A percentile compares a stretch with the other conserved stretches of the same genome.
Evolutionary conservation across 2,797 vertebrate genomes (phyloP).

Genomic region (Crax fasciolata): DNA sequence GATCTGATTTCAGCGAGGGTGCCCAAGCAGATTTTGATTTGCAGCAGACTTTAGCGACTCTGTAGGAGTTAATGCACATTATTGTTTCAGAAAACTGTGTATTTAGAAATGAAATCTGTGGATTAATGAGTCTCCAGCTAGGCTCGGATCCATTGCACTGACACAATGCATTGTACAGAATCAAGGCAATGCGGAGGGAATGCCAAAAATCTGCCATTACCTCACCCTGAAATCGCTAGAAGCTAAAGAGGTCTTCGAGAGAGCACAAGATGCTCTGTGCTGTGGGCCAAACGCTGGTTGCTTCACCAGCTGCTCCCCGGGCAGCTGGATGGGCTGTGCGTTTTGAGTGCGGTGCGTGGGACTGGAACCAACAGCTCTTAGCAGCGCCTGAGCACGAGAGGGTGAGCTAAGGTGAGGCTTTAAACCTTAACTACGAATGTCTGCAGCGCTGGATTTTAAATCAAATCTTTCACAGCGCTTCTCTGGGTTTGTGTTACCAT

Average conservation of each 20-base stretch:
- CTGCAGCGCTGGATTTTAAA: background rate
- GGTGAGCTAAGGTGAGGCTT: constrained; percentile 3
- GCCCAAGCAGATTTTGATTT: constrained; percentile 36
- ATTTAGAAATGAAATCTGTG: constrained; percentile 35
- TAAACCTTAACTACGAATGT: background rate
- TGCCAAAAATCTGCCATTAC: constrained; percentile 63
- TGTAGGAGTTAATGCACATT: background rate
- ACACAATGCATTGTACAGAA: constrained; percentile 25
- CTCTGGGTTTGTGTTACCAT: background rate
- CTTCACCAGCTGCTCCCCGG: background rate
- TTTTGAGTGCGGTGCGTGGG: background rate
- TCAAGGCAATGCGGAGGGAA: background rate
- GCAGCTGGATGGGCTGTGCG: background rate
- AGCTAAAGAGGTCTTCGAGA: background rate
- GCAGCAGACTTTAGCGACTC: constrained; percentile 31
- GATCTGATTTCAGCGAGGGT: background rate
- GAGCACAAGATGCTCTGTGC: background rate
- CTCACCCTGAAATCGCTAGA: constrained; percentile 9
- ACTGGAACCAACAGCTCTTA: background rate
- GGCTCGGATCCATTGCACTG: background rate
- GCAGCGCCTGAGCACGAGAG: fast-evolving
- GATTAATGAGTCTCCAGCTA: constrained; percentile 48
- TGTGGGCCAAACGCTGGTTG: background rate
- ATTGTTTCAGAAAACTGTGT: constrained; percentile 45
- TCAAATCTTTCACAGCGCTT: background rate